Base-by-base conservation (phyloP, 2,113 vertebrate species). In the Hoplias malabaricus region DNA sequence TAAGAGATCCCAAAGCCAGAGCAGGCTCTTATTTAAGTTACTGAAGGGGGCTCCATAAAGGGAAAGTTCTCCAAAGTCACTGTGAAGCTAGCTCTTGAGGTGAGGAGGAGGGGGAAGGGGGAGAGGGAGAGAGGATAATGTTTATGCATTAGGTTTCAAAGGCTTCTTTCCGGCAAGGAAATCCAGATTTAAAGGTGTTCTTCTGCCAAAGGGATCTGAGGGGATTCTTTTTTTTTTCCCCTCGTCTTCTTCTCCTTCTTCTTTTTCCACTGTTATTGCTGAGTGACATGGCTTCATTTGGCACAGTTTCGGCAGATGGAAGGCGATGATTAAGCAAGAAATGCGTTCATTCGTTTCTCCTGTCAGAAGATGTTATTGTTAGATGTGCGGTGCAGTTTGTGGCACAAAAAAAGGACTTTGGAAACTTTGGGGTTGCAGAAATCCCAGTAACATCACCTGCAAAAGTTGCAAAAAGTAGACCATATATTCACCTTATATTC, bases 121-220 rank as follows among this genome's bases (percentile, higher is more conserved):
- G 84, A 80, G 84, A 66, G 38, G 34, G 77, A 69, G 42, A 27
- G 34, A 57, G 79, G 84, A 86, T 87, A 86, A 91, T 91, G 90
- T 91, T 91, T 91, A 90, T 91, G 88, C 87, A 91, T 91, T 89
- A 87, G 87, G 84, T 91, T 92, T 91, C 87, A 89, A 90, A 89
- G 86, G 53, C 71, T 86, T 86, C 80, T 80, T 82, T 85, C 84
- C 84, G 82, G 83, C 82, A 86, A 89, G 86, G 77, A 87, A 86
- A 89, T 87, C 84, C 87, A 90, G 86, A 91, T 90, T 87, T 88
- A 85, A 89, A 90, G 87, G 84, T 85, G 86, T 88, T 88, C 87
- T 61, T 83, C 82, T 87, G 82, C 87, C 87, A 87, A 59, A 19
- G 82, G 87, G 86, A 90, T 91, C 87, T 88, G 82, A 90, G 68